A percentile compares a stretch with the other conserved stretches of the same genome.
Evolutionary conservation across 2,797 vertebrate species (phyloP).

Genomic region (Myripristis jacobus): DNA sequence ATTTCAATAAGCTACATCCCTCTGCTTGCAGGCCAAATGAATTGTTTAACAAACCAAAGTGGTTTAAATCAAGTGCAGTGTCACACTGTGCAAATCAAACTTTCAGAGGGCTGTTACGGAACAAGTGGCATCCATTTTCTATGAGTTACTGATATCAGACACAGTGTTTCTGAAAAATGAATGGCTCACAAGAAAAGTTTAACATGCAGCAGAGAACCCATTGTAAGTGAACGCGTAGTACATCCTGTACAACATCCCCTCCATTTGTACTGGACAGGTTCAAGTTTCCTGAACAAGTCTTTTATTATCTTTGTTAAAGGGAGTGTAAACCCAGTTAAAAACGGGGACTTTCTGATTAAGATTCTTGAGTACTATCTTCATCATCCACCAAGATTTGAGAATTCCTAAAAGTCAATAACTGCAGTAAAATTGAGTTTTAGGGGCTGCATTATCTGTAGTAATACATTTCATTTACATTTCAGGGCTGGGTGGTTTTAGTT

Average conservation of each 20-base stretch:
- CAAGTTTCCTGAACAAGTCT: slow-evolving; percentile 30
- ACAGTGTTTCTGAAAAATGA: slow-evolving; percentile 32
- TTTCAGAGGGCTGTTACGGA: background rate
- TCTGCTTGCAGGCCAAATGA: too few species aligned
- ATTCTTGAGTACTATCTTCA: too few species aligned
- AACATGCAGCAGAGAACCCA: slow-evolving; percentile 33
- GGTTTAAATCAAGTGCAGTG: too few species aligned
- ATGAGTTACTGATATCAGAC: background rate
- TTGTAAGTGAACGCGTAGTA: slow-evolving; percentile 16
- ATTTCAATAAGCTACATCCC: background rate
- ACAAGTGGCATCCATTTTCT: background rate
- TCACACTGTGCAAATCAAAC: background rate
- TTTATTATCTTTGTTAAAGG: slow-evolving; percentile 30
- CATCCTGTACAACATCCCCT: slow-evolving; percentile 2
- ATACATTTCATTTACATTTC: too few species aligned
- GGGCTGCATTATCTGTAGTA: too few species aligned
- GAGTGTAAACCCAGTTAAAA: too few species aligned
- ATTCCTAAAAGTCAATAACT: too few species aligned
- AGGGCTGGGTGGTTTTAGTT: too few species aligned
- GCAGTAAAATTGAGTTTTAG: too few species aligned
- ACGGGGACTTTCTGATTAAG: too few species aligned
- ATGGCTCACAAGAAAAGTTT: slow-evolving; percentile 49
- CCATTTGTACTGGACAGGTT: slow-evolving; percentile 35
- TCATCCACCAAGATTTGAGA: too few species aligned
- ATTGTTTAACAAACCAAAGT: too few species aligned